Base-by-base conservation (phyloP, 2,888 invertebrate species). In the Polia nebulosa region DNA sequence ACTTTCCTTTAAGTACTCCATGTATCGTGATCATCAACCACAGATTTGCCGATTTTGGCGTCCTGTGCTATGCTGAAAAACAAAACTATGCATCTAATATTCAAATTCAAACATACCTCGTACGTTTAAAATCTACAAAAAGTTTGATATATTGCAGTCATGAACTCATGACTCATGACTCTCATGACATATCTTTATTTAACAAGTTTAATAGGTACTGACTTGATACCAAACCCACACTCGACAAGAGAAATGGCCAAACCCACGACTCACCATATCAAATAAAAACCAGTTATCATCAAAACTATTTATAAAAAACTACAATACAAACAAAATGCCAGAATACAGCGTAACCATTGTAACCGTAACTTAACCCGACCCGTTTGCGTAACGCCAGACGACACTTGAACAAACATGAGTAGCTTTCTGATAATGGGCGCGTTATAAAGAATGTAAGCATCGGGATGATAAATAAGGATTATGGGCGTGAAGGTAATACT, bases 341-440 rank as follows among this genome's bases (percentile, higher is more conserved):
- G 49, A 56, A 68, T 11, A 68, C 61, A 69, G 47, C 65, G 62
- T 56, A 41, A 25, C 55, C 76, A 72, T 71, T 81, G 79, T 79
- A 64, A 69, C 59, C 64, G 80, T 72, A 77, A 81, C 60, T 49
- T 65, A 69, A 75, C 22, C 45, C 71, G 59, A 49, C 63, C 69
- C 59, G 76, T 70, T 78, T 63, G 72, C 78, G 76, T 83, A 70
- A 72, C 78, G 61, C 58, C 59, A 78, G 62, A 68, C 72, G 71
- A 78, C 83, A 83, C 78, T 83, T 83, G 83, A 68, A 67, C 72
- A 83, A 83, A 83, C 67, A 76, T 45, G 58, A 81, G 66, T 72
- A 61, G 59, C 72, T 78, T 73, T 70, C 68, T 65, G 83, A 82
- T 81, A 76, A 81, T 68, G 56, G 22, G 34, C 58, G 51, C 36